A percentile compares a stretch with the other conserved stretches of the same genome.
These are phyloP conservation scores for Aptenodytes forsteri DNA, from an alignment of 2,113 vertebrate species.

Conservation along the genomic window DNA sequence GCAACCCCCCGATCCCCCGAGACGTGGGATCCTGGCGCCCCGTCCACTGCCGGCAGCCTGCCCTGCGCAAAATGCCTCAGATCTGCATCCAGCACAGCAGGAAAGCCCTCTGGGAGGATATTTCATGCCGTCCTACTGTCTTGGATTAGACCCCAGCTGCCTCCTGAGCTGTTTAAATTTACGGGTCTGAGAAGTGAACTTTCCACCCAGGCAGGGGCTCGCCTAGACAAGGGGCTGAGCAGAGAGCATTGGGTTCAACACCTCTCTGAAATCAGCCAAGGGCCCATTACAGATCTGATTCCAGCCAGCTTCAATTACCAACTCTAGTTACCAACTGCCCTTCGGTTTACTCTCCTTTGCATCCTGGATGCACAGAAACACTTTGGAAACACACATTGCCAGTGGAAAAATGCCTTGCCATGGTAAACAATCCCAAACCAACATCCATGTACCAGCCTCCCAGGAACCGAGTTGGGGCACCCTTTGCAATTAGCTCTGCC, in stretches of 20 bases:
- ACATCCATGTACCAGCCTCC: background rate
- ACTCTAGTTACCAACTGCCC: background rate
- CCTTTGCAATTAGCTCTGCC: background rate
- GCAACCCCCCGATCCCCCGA: fast-evolving
- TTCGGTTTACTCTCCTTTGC: background rate
- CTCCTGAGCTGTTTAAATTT: background rate
- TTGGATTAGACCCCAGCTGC: conserved; percentile 1
- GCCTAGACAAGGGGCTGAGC: background rate
- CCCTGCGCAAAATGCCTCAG: background rate
- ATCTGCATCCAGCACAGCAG: background rate
- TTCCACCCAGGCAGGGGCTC: background rate
- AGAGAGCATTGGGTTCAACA: background rate
- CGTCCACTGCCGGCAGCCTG: background rate
- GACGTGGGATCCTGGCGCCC: background rate
- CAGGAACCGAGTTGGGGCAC: background rate
- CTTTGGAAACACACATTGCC: background rate
- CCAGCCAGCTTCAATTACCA: background rate
- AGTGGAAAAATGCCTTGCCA: fast-evolving
- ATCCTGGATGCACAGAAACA: background rate
- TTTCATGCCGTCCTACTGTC: background rate
- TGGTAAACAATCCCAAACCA: background rate
- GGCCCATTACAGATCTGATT: background rate
- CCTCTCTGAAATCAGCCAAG: background rate
- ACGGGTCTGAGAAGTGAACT: background rate
- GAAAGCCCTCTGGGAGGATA: background rate